These are phyloP conservation scores for Escarpia spicata DNA, from an alignment of 2,888 invertebrate genomes.

Conservation along the genomic window DNA sequence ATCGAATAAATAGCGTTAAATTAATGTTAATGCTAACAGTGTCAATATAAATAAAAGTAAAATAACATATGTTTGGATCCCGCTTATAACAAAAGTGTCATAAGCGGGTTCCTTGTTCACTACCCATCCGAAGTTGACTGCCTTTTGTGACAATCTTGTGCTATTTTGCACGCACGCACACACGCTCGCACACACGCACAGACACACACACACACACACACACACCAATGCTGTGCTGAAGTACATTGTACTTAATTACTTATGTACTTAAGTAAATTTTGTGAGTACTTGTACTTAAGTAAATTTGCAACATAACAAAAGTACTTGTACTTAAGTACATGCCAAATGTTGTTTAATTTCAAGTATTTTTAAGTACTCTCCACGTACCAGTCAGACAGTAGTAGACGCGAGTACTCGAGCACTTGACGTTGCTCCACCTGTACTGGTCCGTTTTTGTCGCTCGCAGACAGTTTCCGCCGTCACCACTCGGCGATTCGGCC, in stretches of 20 bases:
- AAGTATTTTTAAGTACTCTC: too few species aligned
- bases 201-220: not conserved
- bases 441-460: not conserved
- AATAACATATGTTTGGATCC: not conserved
- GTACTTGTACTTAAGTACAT: too few species aligned
- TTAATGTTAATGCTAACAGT: not conserved
- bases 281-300: too few species aligned
- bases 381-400: constrained; percentile 20
- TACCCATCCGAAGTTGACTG: too few species aligned
- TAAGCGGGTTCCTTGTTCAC: not conserved
- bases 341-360: too few species aligned
- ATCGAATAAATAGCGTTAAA: not conserved
- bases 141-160: too few species aligned
- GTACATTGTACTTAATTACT: too few species aligned
- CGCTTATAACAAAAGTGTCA: not conserved
- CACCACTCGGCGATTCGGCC: not conserved
- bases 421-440: constrained; percentile 17
- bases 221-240: too few species aligned
- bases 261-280: too few species aligned
- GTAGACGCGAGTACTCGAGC: not conserved
- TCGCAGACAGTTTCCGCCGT: constrained; percentile 17
- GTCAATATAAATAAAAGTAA: not conserved
- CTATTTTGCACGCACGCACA: not conserved
- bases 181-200: not conserved
- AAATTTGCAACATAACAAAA: too few species aligned